Conservation (phyloP, 2,888 invertebrate genomes). For the Napeogenes inachia region DNA sequence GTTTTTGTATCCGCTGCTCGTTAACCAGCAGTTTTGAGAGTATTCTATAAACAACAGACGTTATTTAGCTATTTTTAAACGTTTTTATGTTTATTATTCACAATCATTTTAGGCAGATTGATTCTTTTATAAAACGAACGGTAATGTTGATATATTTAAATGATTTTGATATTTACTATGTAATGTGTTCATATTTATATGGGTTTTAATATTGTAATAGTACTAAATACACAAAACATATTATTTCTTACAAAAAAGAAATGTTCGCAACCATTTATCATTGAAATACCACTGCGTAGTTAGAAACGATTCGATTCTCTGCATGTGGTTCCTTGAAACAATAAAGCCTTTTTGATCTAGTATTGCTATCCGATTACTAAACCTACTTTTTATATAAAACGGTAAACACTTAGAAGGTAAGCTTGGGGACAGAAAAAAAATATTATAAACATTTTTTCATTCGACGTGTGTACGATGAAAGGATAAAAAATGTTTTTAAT, state of each 20-base stretch:
- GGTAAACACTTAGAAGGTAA: conserved; percentile 14
- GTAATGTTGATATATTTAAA: too few species aligned
- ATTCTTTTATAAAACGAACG: not conserved
- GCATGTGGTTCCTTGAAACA: conserved; percentile 23
- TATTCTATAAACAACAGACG: conserved; percentile 27
- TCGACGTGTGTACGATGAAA: not conserved
- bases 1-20: conserved; percentile 30
- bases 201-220: not conserved
- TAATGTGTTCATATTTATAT: too few species aligned
- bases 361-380: conserved; percentile 23
- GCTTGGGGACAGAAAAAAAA: conserved; percentile 31
- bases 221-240: not conserved
- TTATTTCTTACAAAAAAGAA: not conserved
- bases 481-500: conserved; percentile 3
- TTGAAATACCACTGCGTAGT: not conserved
- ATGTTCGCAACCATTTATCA: not conserved
- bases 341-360: conserved; percentile 27
- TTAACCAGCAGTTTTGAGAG: conserved; percentile 20
- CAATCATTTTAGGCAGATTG: not conserved
- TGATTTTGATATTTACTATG: too few species aligned
- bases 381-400: conserved; percentile 23
- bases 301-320: conserved; percentile 9
- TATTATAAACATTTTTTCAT: conserved; percentile 4
- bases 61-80: conserved; percentile 21
- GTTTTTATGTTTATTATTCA: conserved; percentile 8